A percentile compares a stretch with the other conserved stretches of the same genome.
phyloP scores from a whole-genome alignment of 23 tunicate genomes.

The Ascidia mentula region DNA sequence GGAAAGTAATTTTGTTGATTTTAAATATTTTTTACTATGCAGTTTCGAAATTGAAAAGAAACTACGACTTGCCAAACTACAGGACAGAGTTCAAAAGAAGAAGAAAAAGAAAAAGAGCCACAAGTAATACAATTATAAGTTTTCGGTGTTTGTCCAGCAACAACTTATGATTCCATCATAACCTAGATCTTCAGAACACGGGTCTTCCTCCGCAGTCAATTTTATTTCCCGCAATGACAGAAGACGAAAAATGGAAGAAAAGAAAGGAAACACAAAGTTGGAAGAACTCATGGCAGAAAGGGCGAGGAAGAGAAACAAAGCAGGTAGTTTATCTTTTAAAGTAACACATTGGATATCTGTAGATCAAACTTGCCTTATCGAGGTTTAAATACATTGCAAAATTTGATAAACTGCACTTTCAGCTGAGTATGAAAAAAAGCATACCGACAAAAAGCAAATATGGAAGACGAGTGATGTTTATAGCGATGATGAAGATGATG shows the following conservation, averaged over 20 bases:
- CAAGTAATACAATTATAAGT: constrained; percentile 10
- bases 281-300: constrained; percentile 85
- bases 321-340: constrained; percentile 29
- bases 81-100: constrained; percentile 46
- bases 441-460: constrained; percentile 42
- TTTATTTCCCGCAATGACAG: constrained; percentile 36
- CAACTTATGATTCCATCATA: neutral
- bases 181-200: neutral
- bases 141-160: no score
- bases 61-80: constrained; percentile 69
- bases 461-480: constrained; percentile 81
- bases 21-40: neutral
- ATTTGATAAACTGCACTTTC: neutral
- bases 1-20: no score
- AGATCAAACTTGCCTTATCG: neutral
- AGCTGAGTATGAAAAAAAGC: constrained; percentile 58
- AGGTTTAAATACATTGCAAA: neutral
- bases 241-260: constrained; percentile 69
- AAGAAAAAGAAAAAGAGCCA: constrained; percentile 31
- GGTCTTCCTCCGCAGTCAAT: neutral
- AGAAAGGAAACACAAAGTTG: constrained; percentile 63
- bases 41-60: constrained; percentile 97
- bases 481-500: constrained; percentile 92
- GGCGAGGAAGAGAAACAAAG: constrained; percentile 78
- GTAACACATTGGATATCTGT: no score